A percentile compares a stretch with the other conserved stretches of the same genome.
Evolutionary conservation across 2,888 invertebrate species (phyloP).

Genomic region (Kryphioiulus occultus): DNA sequence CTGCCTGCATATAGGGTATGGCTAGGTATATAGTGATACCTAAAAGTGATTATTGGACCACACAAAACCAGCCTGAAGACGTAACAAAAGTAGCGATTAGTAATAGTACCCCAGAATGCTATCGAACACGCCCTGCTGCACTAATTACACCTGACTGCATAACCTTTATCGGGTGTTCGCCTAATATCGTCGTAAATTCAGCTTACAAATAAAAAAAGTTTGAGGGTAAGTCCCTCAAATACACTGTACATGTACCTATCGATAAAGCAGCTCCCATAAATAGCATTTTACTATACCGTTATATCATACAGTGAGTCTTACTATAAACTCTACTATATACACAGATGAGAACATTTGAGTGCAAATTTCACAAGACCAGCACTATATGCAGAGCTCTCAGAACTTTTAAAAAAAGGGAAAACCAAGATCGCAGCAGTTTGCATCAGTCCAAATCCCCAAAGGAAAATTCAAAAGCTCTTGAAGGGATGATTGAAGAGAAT

Average conservation of each 20-base stretch:
- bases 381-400: background rate
- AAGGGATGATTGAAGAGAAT: constrained; percentile 35
- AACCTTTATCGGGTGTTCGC: background rate
- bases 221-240: too few species aligned
- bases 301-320: background rate
- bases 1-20: background rate
- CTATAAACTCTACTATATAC: background rate
- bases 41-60: background rate
- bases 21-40: background rate
- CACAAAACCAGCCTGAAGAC: constrained; percentile 28
- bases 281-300: too few species aligned
- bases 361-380: background rate
- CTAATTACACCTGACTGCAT: constrained; percentile 11
- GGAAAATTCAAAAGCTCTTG: constrained; percentile 31
- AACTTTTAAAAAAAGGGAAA: background rate
- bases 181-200: constrained; percentile 3
- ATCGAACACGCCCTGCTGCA: constrained; percentile 7
- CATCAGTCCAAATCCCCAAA: constrained; percentile 18
- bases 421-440: constrained; percentile 24
- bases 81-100: constrained; percentile 4
- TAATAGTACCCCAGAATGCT: background rate
- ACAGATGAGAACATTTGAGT: background rate
- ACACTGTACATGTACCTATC: too few species aligned
- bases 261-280: too few species aligned
- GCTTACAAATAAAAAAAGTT: too few species aligned